Evolutionary conservation across 2,113 vertebrate species (phyloP).

Genomic region (Orcinus orca): DNA sequence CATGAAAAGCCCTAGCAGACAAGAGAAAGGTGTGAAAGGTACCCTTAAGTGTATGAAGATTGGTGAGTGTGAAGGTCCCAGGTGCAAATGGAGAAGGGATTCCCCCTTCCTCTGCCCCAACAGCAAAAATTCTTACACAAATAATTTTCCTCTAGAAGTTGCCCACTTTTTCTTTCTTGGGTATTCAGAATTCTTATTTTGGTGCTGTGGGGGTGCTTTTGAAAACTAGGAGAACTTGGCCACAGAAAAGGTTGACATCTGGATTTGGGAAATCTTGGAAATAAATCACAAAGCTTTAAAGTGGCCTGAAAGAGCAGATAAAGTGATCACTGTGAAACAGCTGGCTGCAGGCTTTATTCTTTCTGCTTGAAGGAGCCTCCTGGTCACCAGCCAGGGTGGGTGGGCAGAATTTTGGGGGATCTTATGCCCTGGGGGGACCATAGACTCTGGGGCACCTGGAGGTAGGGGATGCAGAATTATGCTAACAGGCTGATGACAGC

Average conservation of each 20-base stretch:
- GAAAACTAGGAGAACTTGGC: not conserved
- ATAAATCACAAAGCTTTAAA: not conserved
- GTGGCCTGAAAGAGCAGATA: not conserved
- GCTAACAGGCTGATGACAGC: too few species aligned
- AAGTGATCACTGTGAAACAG: accelerated
- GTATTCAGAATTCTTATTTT: not conserved
- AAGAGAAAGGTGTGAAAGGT: not conserved
- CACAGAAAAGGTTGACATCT: not conserved
- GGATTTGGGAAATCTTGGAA: not conserved
- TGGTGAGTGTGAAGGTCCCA: not conserved
- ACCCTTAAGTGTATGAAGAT: not conserved
- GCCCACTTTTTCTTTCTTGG: not conserved
- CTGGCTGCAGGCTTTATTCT: not conserved
- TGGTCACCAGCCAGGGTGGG: not conserved
- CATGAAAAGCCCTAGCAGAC: not conserved
- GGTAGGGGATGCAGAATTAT: not conserved
- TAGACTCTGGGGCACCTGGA: not conserved
- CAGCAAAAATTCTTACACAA: not conserved
- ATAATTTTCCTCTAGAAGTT: not conserved
- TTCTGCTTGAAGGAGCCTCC: not conserved
- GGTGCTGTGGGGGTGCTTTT: not conserved
- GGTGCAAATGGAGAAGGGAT: not conserved
- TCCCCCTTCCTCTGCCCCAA: too few species aligned
- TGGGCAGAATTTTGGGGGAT: not conserved
- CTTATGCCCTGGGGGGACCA: not conserved